Base-by-base conservation (phyloP, 2,797 vertebrate genomes). In the Odontamblyopus lacepedii region DNA sequence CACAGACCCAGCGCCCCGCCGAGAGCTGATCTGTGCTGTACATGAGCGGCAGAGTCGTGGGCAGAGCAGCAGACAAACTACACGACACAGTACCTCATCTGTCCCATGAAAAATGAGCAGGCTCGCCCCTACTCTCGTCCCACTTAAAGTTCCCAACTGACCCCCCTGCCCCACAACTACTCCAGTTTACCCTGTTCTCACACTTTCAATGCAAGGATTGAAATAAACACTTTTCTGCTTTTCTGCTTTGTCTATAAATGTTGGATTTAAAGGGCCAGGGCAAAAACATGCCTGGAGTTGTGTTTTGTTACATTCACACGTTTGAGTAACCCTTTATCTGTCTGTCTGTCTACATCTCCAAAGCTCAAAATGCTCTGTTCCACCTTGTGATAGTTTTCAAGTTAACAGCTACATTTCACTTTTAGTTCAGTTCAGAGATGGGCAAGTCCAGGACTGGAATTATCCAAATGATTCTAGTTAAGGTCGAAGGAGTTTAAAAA, bases 61-160 rank as follows among this genome's bases (percentile, higher is more conserved):
- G 76, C 70, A 63, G 55, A 57, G 77, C 77, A 57, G 81, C 81
- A 82, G 79, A 85, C 86, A 84, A 80, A 85, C 83, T 74, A 68
- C 74, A 76, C 78, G 29, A 82, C 85, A 86, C 84, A 78, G 87
- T 83, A 79, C 87, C 87, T 91, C 92, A 89, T 94, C 90, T 88
- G 88, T 92, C 90, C 88, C 77, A 75, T 88, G 88, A 91, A 90
- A 92, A 91, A 90, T 78, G 79, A 87, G 84, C 84, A 84, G 73
- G 69, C 83, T 61, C 79, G 79, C 78, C 83, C 74, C 67, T 79
- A 27, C 23, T 59, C 23, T 13, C 3, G 23, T 30, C 80, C 85
- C 74, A 76, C 77, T 78, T 80, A 85, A 70, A 77, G 78, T 78
- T 83, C 82, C 81, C 78, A 81, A 79, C 80, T 78, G 7, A 72